Evolutionary conservation across 2,888 invertebrate species (phyloP), one percentile per base, ranked within the genome.

Genomic region (Thecophora atra): DNA sequence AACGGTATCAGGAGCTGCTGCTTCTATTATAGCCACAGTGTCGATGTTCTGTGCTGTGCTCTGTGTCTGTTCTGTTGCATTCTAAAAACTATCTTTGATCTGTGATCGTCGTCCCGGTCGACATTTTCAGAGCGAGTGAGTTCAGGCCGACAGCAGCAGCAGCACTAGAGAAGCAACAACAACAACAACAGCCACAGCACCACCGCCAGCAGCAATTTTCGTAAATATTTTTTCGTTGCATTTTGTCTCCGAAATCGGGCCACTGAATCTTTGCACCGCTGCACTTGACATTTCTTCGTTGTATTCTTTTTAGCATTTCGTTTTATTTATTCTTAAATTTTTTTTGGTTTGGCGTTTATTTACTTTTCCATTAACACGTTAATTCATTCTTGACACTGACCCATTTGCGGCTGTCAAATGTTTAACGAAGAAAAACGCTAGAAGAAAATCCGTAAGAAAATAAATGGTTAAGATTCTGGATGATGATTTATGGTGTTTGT

Each of bases 1-100:
- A 84, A 86, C 85, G 86, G 85, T 84, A 86, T 82, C 84, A 83
- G 24, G 58, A 58, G 28, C 54, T 64, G 86, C 84, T 82, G 67
- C 75, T 71, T 65, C 73, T 75, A 73, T 73, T 65, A 58, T 63
- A 63, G 67, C 68, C 26, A 42, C 56, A 58, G 13, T 11, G 37
- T 37, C 37, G 37, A 1, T 2, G 37, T 37, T 6, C 11, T 37
- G 7, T 6, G 7, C 11, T 37, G 37, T 11, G 37, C 11, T 37
- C 7, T 11, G 37, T 37, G 17, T 24, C 11, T 26, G 17, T 13
- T 56, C 30, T 17, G 6, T 42, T 6, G 26, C 60, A 70, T 52
- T 30, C 51, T 62, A 4, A 62, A 66, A 58, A 21, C 68, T 24
- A 56, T 42, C 68, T 58, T 28, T 17, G 42, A 8, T 13, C 44